Base-by-base conservation (phyloP, 2,113 vertebrate genomes). In the Conger conger region DNA sequence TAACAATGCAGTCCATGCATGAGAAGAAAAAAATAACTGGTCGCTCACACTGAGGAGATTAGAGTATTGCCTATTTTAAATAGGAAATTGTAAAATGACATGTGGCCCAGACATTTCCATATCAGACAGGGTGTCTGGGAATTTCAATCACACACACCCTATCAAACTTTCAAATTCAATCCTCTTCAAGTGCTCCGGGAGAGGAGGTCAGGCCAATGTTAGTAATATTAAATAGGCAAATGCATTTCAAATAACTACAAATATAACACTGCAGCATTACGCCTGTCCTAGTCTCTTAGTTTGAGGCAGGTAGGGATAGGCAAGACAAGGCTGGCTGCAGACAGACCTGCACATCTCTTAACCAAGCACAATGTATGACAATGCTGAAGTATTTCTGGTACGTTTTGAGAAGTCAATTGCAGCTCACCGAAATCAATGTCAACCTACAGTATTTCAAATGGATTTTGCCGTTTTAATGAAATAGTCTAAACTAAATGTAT, bases 91-190 rank as follows among this genome's bases (percentile, higher is more conserved):
- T 38, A 45, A 27, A 38, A 38, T 57, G 73, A 68, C 68, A 73
- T 73, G n/a, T 33, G 35, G 50, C 45, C 82, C n/a, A 30, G 30
- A 84, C 42, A 68, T 82, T 79, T 82, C 83, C 80, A 84, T 53
- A 87, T 85, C 79, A 77, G 78, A 81, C n/a, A 50, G 80, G 33
- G 45, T 81, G 86, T 77, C 68, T 84, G 36, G 76, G 82, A 84
- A 87, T 84, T 87, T 82, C 86, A 84, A 79, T 87, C 83, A 82
- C 35, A 30, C 27, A 6, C 27, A 37, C 27, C 80, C 86, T 85
- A 84, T 87, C 73, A 37, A 82, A 78, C 38, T 83, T 82, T 84
- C 76, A 57, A 23, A 79, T 36, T n/a, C 37, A 82, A 87, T 82
- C 68, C 80, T 82, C 83, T 57, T 82, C 50, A 73, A 82, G 80